Conservation (phyloP, 2,113 vertebrate genomes). For the Furnarius figulus region DNA sequence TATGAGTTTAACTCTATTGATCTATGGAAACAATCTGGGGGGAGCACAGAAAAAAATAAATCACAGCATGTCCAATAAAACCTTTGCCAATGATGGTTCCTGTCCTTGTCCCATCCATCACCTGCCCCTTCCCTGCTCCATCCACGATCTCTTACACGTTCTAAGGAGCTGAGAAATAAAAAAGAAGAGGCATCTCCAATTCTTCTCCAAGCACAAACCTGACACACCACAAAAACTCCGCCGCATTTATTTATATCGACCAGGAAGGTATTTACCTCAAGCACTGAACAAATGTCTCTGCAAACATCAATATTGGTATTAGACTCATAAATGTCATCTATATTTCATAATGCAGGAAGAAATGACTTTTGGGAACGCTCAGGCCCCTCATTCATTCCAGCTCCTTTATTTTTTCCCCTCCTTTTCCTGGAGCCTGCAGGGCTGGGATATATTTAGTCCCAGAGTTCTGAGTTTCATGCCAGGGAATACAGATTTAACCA, state of each 20-base stretch:
- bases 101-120: not conserved
- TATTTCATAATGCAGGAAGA: not conserved
- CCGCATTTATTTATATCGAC: constrained; percentile 12
- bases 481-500: not conserved
- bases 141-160: not conserved
- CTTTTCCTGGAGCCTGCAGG: not conserved
- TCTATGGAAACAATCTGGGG: not conserved
- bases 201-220: not conserved
- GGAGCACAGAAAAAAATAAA: not conserved
- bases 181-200: not conserved
- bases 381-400: not conserved
- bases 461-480: not conserved
- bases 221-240: not conserved
- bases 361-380: not conserved
- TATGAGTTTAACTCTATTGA: not conserved
- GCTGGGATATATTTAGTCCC: not conserved
- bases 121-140: not conserved
- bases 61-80: not conserved
- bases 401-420: not conserved
- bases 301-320: constrained; percentile 11
- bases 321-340: not conserved
- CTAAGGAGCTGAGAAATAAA: not conserved
- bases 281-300: constrained; percentile 50
- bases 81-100: not conserved
- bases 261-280: not conserved